Conservation (phyloP, 1,140 invertebrate species). For the Mylabris phalerata region DNA sequence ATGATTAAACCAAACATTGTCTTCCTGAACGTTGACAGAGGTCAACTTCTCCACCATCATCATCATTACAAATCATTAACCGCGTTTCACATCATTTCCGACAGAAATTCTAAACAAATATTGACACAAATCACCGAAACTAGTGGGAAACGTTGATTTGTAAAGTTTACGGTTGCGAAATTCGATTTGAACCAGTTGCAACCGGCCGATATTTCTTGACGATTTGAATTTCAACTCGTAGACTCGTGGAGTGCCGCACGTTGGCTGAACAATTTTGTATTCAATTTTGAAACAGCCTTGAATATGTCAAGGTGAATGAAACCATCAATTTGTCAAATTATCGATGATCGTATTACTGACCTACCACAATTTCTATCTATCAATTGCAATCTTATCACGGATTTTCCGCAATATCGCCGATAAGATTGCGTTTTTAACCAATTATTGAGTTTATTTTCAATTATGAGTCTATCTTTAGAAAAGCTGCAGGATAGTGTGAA, state of each 20-base stretch:
- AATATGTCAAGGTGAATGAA: conserved; percentile 7
- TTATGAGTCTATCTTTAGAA: no score
- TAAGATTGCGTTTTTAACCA: no score
- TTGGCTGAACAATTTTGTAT: conserved; percentile 3
- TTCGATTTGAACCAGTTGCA: no score
- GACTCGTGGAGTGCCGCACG: conserved; percentile 9
- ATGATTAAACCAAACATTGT: conserved; percentile 24
- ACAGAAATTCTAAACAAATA: no score
- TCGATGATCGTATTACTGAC: neutral
- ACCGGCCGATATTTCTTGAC: no score
- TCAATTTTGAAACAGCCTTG: conserved; percentile 9
- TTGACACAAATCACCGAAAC: neutral
- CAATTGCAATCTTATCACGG: no score
- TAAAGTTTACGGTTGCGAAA: no score
- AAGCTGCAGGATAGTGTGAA: no score
- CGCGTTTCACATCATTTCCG: no score
- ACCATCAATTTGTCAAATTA: conserved; percentile 6
- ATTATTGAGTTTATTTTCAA: no score
- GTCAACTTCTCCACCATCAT: conserved; percentile 2
- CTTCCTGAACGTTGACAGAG: conserved; percentile 15
- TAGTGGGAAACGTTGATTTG: neutral
- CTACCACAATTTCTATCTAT: neutral
- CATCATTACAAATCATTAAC: neutral
- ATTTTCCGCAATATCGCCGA: no score
- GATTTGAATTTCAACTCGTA: neutral